phyloP scores from a whole-genome alignment of 2,797 vertebrate genomes.

The Myotis myotis region DNA sequence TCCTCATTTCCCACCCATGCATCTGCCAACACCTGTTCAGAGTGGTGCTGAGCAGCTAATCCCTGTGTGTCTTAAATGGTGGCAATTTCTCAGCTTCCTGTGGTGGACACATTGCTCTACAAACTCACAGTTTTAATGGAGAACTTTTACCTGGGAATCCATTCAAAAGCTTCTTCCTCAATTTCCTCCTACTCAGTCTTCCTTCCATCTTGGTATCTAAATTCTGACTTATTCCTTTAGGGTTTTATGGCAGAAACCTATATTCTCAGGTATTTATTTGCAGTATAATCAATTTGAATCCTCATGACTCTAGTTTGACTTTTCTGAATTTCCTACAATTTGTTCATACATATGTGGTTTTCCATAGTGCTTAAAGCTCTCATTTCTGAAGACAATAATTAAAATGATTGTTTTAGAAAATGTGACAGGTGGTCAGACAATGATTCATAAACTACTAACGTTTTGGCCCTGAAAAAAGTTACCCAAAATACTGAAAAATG shows the following conservation, averaged over 20 bases:
- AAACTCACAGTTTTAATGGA: slow-evolving; percentile 48
- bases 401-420: background rate
- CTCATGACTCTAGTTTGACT: slow-evolving; percentile 6
- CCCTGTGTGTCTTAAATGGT: slow-evolving; percentile 19
- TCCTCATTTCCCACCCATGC: slow-evolving; percentile 19
- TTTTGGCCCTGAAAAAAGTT: slow-evolving; percentile 5
- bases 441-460: background rate
- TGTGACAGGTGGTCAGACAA: background rate
- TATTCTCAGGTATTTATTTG: slow-evolving; percentile 10
- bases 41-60: slow-evolving; percentile 20
- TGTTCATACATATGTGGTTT: slow-evolving; percentile 33
- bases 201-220: slow-evolving; percentile 32
- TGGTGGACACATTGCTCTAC: slow-evolving; percentile 60
- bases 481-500: background rate
- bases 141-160: slow-evolving; percentile 41
- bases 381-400: background rate
- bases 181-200: slow-evolving; percentile 35
- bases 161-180: slow-evolving; percentile 21
- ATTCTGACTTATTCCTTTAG: background rate
- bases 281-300: background rate
- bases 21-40: slow-evolving; percentile 33
- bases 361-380: background rate
- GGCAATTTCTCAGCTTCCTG: slow-evolving; percentile 56
- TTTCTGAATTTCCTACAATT: background rate
- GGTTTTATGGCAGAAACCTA: slow-evolving; percentile 3